These are phyloP conservation scores for Panopea generosa DNA, from an alignment of 2,888 invertebrate genomes.

Conservation along the genomic window DNA sequence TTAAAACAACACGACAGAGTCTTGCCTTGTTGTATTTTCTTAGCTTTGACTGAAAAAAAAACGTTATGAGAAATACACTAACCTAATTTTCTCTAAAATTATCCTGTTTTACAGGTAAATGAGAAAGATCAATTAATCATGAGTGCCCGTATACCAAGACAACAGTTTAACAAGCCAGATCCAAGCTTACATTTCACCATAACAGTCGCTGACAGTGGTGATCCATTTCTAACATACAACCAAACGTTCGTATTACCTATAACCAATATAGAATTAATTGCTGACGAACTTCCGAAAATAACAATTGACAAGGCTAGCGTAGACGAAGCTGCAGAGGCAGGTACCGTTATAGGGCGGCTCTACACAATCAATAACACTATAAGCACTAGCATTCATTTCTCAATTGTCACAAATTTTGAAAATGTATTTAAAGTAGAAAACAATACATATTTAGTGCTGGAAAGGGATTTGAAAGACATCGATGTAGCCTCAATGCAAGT, in stretches of 20 bases:
- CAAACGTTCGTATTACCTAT: constrained; percentile 65
- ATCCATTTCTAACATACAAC: constrained; percentile 50
- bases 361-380: constrained; percentile 51
- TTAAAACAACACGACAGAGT: too few relatives aligned
- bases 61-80: too few relatives aligned
- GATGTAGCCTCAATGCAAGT: constrained; percentile 57
- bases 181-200: constrained; percentile 64
- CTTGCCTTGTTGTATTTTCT: too few relatives aligned
- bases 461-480: constrained; percentile 42
- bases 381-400: constrained; percentile 52
- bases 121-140: constrained; percentile 30
- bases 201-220: constrained; percentile 67
- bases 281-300: constrained; percentile 62
- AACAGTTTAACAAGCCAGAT: constrained; percentile 40
- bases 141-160: constrained; percentile 48
- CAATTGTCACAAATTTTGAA: constrained; percentile 53
- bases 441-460: constrained; percentile 56
- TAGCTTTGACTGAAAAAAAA: too few relatives aligned
- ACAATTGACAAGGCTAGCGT: constrained; percentile 50
- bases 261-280: constrained; percentile 61
- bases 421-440: constrained; percentile 63
- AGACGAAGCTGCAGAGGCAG: constrained; percentile 47
- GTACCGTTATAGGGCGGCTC: constrained; percentile 61
- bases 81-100: too few relatives aligned
- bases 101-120: too few relatives aligned